Evolutionary conservation across 2,888 invertebrate genomes (phyloP).

Genomic region (Noctua fimbriata): DNA sequence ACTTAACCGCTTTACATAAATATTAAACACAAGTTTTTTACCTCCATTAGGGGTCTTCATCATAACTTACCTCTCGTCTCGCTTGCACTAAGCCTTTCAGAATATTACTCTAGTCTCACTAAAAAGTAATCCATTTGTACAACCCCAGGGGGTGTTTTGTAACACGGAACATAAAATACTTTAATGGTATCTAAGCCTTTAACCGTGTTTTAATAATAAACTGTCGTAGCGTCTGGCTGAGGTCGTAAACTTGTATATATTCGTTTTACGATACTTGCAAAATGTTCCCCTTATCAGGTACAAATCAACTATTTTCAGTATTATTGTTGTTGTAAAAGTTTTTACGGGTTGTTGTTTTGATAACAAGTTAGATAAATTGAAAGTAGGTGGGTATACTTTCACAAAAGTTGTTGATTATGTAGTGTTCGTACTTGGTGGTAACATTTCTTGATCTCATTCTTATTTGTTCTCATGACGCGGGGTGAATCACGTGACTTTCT

Average conservation of each 20-base stretch:
- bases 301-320: slow-evolving; percentile 28
- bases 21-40: slow-evolving; percentile 22
- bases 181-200: slow-evolving; percentile 65
- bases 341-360: slow-evolving; percentile 11
- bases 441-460: neutral
- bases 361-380: slow-evolving; percentile 5
- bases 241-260: slow-evolving; percentile 51
- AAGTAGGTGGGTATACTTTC: neutral
- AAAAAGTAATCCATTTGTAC: slow-evolving; percentile 63
- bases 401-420: neutral
- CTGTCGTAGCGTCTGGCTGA: slow-evolving; percentile 52
- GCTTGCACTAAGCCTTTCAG: slow-evolving; percentile 19
- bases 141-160: slow-evolving; percentile 59
- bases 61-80: slow-evolving; percentile 21
- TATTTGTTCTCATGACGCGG: neutral
- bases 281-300: slow-evolving; percentile 39
- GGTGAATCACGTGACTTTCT: neutral
- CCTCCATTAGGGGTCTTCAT: slow-evolving; percentile 3
- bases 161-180: slow-evolving; percentile 64
- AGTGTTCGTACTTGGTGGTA: neutral
- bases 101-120: slow-evolving; percentile 35
- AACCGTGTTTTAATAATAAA: slow-evolving; percentile 68
- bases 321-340: slow-evolving; percentile 19
- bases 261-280: slow-evolving; percentile 50
- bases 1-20: slow-evolving; percentile 28